Conservation (phyloP, 1,140 invertebrate genomes). For the Caerostris extrusa region DNA sequence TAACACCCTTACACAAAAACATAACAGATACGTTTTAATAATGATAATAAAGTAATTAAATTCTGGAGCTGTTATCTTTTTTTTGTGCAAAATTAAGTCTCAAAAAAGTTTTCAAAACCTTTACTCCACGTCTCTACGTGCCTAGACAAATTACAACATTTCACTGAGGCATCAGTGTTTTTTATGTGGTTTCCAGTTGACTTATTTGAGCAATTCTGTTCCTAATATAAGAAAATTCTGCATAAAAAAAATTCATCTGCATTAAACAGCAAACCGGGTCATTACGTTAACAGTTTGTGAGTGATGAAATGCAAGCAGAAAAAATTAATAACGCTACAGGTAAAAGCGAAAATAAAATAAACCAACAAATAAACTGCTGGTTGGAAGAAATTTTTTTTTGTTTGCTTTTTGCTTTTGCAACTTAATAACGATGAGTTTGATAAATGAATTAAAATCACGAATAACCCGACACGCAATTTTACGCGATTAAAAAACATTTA, state of each 20-base stretch:
- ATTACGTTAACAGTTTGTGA: conserved; percentile 66
- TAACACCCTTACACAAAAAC: neutral
- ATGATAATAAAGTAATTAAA: conserved; percentile 13
- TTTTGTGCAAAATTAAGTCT: neutral
- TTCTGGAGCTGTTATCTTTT: neutral
- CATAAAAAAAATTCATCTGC: conserved; percentile 1
- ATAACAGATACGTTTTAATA: neutral
- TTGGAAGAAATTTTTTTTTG: neutral
- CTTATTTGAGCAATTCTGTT: conserved; percentile 20
- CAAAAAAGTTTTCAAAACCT: neutral
- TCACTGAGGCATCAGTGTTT: neutral
- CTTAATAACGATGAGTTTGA: conserved; percentile 69
- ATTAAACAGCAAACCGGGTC: conserved; percentile 16
- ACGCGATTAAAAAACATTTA: conserved; percentile 26
- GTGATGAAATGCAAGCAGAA: conserved; percentile 50
- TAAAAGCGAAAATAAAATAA: conserved; percentile 12
- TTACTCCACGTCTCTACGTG: neutral
- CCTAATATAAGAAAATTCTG: conserved; percentile 17
- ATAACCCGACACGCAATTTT: conserved; percentile 5
- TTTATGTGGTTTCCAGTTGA: conserved; percentile 9
- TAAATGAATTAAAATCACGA: conserved; percentile 59
- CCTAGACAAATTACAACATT: conserved; percentile 8
- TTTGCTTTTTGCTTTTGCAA: neutral
- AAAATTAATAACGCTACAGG: neutral
- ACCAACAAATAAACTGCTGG: conserved; percentile 30